phyloP scores from a whole-genome alignment of 2,797 vertebrate genomes.

The Lithobates sylvaticus region DNA sequence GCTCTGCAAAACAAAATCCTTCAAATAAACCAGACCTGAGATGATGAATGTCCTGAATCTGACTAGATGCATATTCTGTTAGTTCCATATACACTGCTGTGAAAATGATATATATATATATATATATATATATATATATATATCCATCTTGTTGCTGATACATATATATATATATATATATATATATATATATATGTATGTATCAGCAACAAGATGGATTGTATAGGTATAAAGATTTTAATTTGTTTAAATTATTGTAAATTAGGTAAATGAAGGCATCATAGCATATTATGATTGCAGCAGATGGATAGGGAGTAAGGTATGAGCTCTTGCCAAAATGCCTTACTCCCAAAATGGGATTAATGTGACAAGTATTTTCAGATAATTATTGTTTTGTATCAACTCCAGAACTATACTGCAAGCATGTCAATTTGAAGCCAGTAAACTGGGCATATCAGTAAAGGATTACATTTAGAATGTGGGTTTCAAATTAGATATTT shows the following conservation, averaged over 20 bases:
- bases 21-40: too few relatives aligned
- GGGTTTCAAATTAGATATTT: constrained; percentile 64
- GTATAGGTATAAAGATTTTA: neutral
- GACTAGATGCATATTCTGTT: too few relatives aligned
- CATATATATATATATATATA: neutral
- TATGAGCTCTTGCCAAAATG: constrained; percentile 19
- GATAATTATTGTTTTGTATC: constrained; percentile 39
- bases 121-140: neutral
- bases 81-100: neutral
- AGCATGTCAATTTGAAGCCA: neutral
- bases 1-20: too few relatives aligned
- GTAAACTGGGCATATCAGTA: constrained; percentile 17
- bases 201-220: neutral
- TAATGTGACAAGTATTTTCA: constrained; percentile 32
- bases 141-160: too few relatives aligned
- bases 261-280: constrained; percentile 23
- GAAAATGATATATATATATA: neutral
- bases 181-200: neutral
- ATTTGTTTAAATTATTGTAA: constrained; percentile 6
- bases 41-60: too few relatives aligned
- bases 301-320: constrained; percentile 37
- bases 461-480: constrained; percentile 27
- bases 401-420: constrained; percentile 16
- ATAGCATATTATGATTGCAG: constrained; percentile 23
- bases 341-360: constrained; percentile 38